Percentiles rank a stretch among this genome's conserved stretches.
phyloP scores from a whole-genome alignment of 1,140 invertebrate genomes.

The Papilio dardanus region DNA sequence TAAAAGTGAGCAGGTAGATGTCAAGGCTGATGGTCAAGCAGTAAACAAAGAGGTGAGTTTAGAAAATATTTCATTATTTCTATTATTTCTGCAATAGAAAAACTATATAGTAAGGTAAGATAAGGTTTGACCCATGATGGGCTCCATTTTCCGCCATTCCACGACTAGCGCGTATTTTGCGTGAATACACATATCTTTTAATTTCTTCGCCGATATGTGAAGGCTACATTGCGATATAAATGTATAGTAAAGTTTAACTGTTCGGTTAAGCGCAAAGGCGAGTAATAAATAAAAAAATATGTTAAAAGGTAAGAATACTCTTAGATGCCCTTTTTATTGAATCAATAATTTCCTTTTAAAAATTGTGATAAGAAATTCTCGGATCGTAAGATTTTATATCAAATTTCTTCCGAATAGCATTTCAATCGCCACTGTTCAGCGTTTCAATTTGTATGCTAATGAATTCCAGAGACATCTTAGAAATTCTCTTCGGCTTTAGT shows the following conservation, averaged over 20 bases:
- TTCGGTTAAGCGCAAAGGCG: too few relatives aligned
- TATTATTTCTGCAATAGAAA: background rate
- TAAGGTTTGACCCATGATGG: too few relatives aligned
- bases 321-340: background rate
- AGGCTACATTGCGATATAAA: too few relatives aligned
- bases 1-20: constrained; percentile 53
- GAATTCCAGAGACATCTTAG: constrained; percentile 44
- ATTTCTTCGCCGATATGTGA: too few relatives aligned
- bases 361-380: constrained; percentile 38
- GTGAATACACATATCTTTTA: too few relatives aligned
- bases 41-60: constrained; percentile 66
- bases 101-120: too few relatives aligned
- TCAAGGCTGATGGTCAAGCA: constrained; percentile 58
- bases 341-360: background rate
- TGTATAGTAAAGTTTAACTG: too few relatives aligned
- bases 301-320: background rate
- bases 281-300: too few relatives aligned
- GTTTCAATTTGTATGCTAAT: constrained; percentile 76
- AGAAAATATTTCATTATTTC: background rate
- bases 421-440: constrained; percentile 49
- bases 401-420: constrained; percentile 57
- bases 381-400: constrained; percentile 44
- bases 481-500: constrained; percentile 29
- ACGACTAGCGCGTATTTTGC: too few relatives aligned
- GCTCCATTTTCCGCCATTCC: too few relatives aligned